Base-by-base conservation (phyloP, 1,140 invertebrate species). In the Ceratitis capitata region DNA sequence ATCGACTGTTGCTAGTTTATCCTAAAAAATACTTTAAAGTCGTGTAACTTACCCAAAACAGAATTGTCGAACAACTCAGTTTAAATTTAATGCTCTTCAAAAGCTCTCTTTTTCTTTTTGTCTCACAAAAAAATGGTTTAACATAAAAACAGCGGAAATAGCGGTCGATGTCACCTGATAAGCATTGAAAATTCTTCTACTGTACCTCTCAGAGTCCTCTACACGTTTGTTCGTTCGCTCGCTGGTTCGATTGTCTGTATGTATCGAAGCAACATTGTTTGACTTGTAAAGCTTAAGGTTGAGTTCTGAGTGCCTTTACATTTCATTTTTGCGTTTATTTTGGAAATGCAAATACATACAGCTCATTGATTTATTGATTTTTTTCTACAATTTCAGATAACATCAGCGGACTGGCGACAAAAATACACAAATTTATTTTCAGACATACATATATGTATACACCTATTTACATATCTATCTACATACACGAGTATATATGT, bases 361-460 rank as follows among this genome's bases (percentile, higher is more conserved):
- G 3, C 64, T 69, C 64, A 69, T 69, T 69, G 64, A 69, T 39
- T 69, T 69, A 69, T 69, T 69, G 64, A 69, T 69, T 69, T 69
- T n/a, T 69, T 69, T 47, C 56, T 26, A 16, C 14, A 56, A 56
- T 56, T 56, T n/a, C n/a, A n/a, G n/a, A n/a, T n/a, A n/a, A n/a
- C n/a, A n/a, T n/a, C 51, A 56, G 49, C 6, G n/a, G n/a, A 56
- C 6, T n/a, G n/a, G 12, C 3, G 58, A 64, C 32, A 64, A 64
- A 64, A 64, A 29, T 26, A 64, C 29, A 64, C n/a, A n/a, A n/a
- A n/a, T n/a, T n/a, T n/a, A n/a, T n/a, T n/a, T n/a, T 14, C 14
- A 7, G 6, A 49, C 6, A 23, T 23, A 64, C 23, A 32, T 19
- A 23, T 64, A 32, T 10, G 26, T n/a, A 32, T 0, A 29, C 29